Evolutionary conservation across 2,888 invertebrate genomes (phyloP), one percentile per base, ranked within the genome.

Genomic region (Eristalis tenax): DNA sequence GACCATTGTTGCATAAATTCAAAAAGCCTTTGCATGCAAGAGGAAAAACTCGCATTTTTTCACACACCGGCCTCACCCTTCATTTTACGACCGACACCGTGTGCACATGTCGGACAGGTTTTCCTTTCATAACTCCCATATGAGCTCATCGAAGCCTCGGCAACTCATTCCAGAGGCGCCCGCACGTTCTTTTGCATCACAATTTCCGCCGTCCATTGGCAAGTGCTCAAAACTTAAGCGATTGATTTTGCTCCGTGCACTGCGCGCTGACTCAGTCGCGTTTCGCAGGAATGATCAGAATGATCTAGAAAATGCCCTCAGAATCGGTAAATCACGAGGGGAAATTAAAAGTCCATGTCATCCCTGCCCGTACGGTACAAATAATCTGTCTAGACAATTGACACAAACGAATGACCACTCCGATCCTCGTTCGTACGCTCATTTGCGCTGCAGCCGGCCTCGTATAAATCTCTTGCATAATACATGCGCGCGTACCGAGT

Each of bases 341-440:
- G 50, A 18, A 6, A 18, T 43, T 43, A 2, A 18, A 43, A 43
- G 43, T 43, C 43, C 50, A 50, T 6, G 50, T 5, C 50, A 18
- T 50, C 18, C 50, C 8, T 8, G 8, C 8, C n/a, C 50, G 18
- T 50, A 50, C 50, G 50, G 50, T 66, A 63, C 57, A 50, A 64
- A 22, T 32, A 57, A 57, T 59, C 11, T 23, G 85, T 86, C 85
- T 86, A 86, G 85, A 86, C 85, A 77, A 82, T 66, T 70, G 85
- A 66, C 82, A 77, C 76, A 38, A 57, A 43, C 43, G 71, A 81
- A 81, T 69, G 38, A 64, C 65, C 50, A 74, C 76, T 59, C 76
- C 50, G n/a, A 6, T n/a, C 5, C 43, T n/a, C n/a, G 13, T 50
- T n/a, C 43, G 43, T n/a, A 18, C 43, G 13, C n/a, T n/a, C 43